These are phyloP conservation scores for Anguilla obscura DNA, from an alignment of 2,797 vertebrate genomes.

Conservation along the genomic window DNA sequence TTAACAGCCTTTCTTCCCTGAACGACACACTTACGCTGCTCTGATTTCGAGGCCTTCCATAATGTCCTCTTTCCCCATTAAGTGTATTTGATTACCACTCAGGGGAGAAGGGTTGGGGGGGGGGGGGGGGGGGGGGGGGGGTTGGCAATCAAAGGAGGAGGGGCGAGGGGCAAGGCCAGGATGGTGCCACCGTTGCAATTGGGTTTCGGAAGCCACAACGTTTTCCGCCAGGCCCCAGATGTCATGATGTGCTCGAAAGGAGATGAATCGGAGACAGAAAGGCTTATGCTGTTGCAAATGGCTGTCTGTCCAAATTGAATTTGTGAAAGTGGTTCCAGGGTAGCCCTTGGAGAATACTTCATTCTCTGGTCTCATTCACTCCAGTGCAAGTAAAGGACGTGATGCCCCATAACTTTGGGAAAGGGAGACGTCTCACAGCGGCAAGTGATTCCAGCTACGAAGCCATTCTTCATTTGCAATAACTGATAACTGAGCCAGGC, in stretches of 20 bases:
- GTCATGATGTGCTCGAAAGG: not conserved
- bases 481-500: not conserved
- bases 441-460: not conserved
- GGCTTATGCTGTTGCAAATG: conserved; percentile 66
- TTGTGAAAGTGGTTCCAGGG: conserved; percentile 66
- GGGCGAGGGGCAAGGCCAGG: conserved; percentile 26
- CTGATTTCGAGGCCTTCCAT: conserved; percentile 64
- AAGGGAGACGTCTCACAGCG: not conserved
- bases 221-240: not conserved
- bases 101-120: conserved; percentile 46
- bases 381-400: not conserved
- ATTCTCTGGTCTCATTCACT: conserved; percentile 44
- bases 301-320: conserved; percentile 68
- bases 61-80: conserved; percentile 71
- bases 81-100: conserved; percentile 71
- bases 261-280: conserved; percentile 48
- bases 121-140: conserved; percentile 33
- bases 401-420: not conserved
- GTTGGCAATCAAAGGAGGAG: not conserved
- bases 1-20: conserved; percentile 7
- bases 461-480: not conserved
- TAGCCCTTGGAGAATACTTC: conserved; percentile 58
- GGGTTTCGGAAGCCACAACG: not conserved
- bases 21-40: conserved; percentile 62
- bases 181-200: not conserved